phyloP scores from a whole-genome alignment of 2,888 invertebrate species.

The Aphidius colemani region DNA sequence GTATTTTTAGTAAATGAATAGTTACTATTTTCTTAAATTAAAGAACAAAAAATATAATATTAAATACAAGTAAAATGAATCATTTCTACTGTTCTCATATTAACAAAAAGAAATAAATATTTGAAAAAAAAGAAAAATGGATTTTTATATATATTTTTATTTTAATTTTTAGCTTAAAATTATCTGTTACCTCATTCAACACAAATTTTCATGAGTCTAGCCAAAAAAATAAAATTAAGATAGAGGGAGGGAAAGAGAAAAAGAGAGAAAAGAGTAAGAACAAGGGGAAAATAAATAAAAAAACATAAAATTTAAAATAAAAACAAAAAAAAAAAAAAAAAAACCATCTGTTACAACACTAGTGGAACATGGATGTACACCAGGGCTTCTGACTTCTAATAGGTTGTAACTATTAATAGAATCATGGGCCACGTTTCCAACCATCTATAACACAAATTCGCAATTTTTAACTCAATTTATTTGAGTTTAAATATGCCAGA shows the following conservation, averaged over 20 bases:
- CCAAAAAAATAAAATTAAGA: conserved; percentile 9
- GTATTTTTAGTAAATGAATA: neutral
- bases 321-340: conserved; percentile 28
- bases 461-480: conserved; percentile 19
- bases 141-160: conserved; percentile 6
- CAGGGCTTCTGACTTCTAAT: conserved; percentile 52
- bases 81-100: conserved; percentile 3
- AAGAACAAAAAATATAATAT: neutral
- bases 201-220: conserved; percentile 28
- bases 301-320: conserved; percentile 32
- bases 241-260: no score
- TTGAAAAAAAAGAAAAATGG: conserved; percentile 5
- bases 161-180: conserved; percentile 32
- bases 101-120: neutral
- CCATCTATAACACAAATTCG: conserved; percentile 28
- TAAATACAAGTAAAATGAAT: conserved; percentile 1
- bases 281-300: no score
- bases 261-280: no score
- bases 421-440: conserved; percentile 24
- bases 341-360: conserved; percentile 48
- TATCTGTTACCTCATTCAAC: conserved; percentile 37
- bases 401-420: conserved; percentile 54
- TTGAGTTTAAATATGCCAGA: conserved; percentile 2
- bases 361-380: conserved; percentile 38
- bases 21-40: no score